A percentile compares a stretch with the other conserved stretches of the same genome.
These are phyloP conservation scores for Ormyrus labotus DNA, from an alignment of 2,888 invertebrate genomes.

Conservation along the genomic window DNA sequence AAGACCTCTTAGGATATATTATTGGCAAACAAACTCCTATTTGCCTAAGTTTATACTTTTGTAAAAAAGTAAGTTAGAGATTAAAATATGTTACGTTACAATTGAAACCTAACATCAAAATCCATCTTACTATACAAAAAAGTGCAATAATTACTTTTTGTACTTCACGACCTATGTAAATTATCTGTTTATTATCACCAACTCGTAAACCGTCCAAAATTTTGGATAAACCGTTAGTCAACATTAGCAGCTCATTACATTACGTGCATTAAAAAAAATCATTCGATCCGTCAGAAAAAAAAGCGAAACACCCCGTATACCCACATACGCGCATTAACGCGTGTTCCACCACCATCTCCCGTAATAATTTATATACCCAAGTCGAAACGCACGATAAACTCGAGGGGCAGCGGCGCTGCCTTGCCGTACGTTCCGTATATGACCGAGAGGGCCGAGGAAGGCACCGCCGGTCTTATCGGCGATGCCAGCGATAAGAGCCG, in stretches of 20 bases:
- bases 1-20: no score
- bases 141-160: no score
- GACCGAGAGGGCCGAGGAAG: background rate
- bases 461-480: constrained; percentile 54
- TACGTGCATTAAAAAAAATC: constrained; percentile 12
- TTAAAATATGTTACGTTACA: no score
- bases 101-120: no score
- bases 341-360: constrained; percentile 6
- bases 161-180: no score
- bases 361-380: constrained; percentile 27
- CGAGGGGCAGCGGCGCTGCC: constrained; percentile 12
- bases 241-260: background rate
- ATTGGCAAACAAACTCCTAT: no score
- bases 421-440: constrained; percentile 17
- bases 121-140: no score
- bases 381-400: constrained; percentile 7
- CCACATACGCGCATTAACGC: constrained; percentile 29
- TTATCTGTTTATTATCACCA: no score
- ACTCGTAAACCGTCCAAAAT: no score
- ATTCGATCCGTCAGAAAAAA: constrained; percentile 10
- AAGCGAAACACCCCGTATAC: constrained; percentile 5
- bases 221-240: no score
- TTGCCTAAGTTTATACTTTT: no score
- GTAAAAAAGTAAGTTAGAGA: no score
- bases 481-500: constrained; percentile 63